Evolutionary conservation across 2,113 vertebrate genomes (phyloP).

Genomic region (Bungarus multicinctus): DNA sequence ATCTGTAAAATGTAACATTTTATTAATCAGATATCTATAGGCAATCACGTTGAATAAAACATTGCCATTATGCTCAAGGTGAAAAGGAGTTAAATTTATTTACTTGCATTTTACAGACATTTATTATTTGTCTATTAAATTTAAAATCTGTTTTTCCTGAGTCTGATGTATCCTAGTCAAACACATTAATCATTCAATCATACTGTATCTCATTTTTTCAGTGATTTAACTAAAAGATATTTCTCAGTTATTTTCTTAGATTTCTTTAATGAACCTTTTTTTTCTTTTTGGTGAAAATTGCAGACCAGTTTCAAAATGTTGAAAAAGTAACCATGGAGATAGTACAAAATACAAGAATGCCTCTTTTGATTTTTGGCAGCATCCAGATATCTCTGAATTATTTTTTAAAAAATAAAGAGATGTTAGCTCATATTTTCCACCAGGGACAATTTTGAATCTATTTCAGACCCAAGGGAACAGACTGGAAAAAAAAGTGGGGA

Average conservation of each 20-base stretch:
- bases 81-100: background rate
- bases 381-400: background rate
- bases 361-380: background rate
- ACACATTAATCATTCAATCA: background rate
- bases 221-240: background rate
- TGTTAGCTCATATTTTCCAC: background rate
- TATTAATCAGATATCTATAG: background rate
- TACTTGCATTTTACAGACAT: background rate
- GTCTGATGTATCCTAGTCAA: background rate
- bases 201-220: background rate
- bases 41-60: background rate
- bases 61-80: background rate
- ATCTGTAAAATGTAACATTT: background rate
- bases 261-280: background rate
- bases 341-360: background rate
- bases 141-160: background rate
- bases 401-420: constrained; percentile 11
- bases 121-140: background rate
- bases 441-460: background rate
- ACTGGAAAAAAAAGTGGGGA: background rate
- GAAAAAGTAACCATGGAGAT: constrained; percentile 10
- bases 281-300: background rate
- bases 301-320: background rate
- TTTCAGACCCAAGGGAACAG: constrained; percentile 15
- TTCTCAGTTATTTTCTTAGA: background rate